Evolutionary conservation across 2,888 invertebrate species (phyloP).

Genomic region (Drosophila neutralis): DNA sequence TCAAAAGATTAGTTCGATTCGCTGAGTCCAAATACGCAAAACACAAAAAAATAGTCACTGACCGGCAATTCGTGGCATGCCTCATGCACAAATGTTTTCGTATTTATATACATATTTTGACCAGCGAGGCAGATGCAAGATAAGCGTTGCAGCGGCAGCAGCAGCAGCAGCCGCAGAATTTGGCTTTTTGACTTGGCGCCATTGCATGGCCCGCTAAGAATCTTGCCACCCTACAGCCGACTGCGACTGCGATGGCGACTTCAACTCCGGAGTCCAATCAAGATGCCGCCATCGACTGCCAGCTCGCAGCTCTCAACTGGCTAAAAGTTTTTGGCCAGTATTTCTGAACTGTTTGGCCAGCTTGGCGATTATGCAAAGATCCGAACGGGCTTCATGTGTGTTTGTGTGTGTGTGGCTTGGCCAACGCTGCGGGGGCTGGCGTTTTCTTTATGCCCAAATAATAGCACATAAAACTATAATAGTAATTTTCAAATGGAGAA

Average conservation of each 20-base stretch:
- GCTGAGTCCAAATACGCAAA: slow-evolving; percentile 54
- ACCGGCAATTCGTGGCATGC: slow-evolving; percentile 43
- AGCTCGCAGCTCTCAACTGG: slow-evolving; percentile 43
- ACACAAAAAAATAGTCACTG: slow-evolving; percentile 16
- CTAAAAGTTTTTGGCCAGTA: slow-evolving; percentile 44
- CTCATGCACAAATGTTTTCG: slow-evolving; percentile 40
- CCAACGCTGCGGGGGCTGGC: slow-evolving; percentile 74
- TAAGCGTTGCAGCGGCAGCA: slow-evolving; percentile 35
- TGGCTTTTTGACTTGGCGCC: slow-evolving; percentile 51
- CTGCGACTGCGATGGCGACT: slow-evolving; percentile 11
- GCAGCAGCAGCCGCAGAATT: slow-evolving; percentile 29
- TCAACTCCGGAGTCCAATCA: slow-evolving; percentile 60
- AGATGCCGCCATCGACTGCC: slow-evolving; percentile 65
- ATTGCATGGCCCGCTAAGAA: slow-evolving; percentile 43
- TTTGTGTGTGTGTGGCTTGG: slow-evolving; percentile 58
- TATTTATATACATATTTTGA: slow-evolving; percentile 17
- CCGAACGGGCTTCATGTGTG: slow-evolving; percentile 49
- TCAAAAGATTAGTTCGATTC: slow-evolving; percentile 69
- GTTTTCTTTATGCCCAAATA: slow-evolving; percentile 77
- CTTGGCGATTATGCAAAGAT: slow-evolving; percentile 71
- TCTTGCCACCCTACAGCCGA: slow-evolving; percentile 63
- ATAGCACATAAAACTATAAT: slow-evolving; percentile 81
- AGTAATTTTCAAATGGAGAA: slow-evolving; percentile 78
- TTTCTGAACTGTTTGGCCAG: slow-evolving; percentile 41
- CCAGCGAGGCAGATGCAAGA: slow-evolving; percentile 57